phyloP scores from a whole-genome alignment of 2,113 vertebrate species.

The Climacteris rufus region DNA sequence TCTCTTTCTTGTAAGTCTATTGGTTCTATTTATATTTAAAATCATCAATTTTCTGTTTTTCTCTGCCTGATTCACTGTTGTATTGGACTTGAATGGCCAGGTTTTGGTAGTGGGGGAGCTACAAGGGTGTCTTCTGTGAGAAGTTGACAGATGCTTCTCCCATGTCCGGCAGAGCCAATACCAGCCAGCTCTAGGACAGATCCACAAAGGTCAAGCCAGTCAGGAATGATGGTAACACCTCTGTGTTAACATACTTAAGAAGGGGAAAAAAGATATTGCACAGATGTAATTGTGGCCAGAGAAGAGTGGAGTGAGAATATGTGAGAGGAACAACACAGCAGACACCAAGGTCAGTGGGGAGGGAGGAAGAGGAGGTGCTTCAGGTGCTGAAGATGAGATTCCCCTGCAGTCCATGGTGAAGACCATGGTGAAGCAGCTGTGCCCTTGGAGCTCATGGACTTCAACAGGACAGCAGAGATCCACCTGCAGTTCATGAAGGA shows the following conservation, averaged over 20 bases:
- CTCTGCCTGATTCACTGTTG: background rate
- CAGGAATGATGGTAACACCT: background rate
- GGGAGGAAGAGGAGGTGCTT: background rate
- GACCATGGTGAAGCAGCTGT: background rate
- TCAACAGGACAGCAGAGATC: background rate
- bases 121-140: background rate
- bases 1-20: background rate
- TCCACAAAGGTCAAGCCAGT: background rate
- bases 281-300: background rate
- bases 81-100: background rate
- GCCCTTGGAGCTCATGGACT: background rate
- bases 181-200: fast-evolving
- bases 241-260: background rate
- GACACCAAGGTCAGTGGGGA: background rate
- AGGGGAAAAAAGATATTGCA: fast-evolving
- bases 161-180: background rate
- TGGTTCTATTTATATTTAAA: background rate
- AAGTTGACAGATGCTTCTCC: background rate
- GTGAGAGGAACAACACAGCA: background rate
- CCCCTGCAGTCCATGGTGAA: background rate
- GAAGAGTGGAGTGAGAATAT: background rate
- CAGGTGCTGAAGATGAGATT: background rate
- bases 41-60: background rate
- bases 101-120: background rate
- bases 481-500: background rate